A percentile compares a stretch with the other conserved stretches of the same genome.
Conservation (phyloP, 2,113 vertebrate species). For the Corapipo altera region DNA sequence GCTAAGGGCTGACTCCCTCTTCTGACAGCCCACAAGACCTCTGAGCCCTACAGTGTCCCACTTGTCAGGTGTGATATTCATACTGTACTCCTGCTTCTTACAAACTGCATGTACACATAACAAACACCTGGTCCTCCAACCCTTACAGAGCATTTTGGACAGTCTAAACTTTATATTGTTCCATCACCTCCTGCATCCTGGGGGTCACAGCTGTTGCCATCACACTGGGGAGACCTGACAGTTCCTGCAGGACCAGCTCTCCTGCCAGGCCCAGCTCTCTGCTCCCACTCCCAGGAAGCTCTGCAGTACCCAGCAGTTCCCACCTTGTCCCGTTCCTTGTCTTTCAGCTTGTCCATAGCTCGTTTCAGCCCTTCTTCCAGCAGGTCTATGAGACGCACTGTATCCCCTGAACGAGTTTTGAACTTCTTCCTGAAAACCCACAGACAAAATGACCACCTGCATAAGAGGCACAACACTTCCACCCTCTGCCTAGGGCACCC, state of each 20-base stretch:
- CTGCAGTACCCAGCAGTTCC: background rate
- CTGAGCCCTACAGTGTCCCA: rapidly evolving
- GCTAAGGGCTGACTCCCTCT: background rate
- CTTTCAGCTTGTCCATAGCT: slow-evolving; percentile 95
- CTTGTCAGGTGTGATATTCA: background rate
- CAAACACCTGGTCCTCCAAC: too few relatives aligned
- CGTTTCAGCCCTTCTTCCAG: slow-evolving; percentile 93
- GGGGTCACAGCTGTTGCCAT: background rate
- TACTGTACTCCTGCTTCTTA: background rate
- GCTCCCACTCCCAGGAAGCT: background rate
- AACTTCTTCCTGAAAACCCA: slow-evolving; percentile 90
- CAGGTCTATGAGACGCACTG: slow-evolving; percentile 90
- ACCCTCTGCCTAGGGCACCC: background rate
- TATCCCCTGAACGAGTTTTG: slow-evolving; percentile 95
- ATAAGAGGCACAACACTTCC: background rate
- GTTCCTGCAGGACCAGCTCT: background rate
- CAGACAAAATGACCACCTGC: background rate
- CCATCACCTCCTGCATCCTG: background rate
- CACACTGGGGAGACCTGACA: background rate
- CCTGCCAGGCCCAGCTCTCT: background rate
- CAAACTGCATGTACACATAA: rapidly evolving
- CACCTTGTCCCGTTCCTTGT: slow-evolving; percentile 96
- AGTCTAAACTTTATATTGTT: background rate
- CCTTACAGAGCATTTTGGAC: too few relatives aligned
- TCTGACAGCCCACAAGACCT: background rate